Evolutionary conservation across 2,113 vertebrate species (phyloP), one percentile per base, ranked within the genome.

Genomic region (Gasterosteus aculeatus): DNA sequence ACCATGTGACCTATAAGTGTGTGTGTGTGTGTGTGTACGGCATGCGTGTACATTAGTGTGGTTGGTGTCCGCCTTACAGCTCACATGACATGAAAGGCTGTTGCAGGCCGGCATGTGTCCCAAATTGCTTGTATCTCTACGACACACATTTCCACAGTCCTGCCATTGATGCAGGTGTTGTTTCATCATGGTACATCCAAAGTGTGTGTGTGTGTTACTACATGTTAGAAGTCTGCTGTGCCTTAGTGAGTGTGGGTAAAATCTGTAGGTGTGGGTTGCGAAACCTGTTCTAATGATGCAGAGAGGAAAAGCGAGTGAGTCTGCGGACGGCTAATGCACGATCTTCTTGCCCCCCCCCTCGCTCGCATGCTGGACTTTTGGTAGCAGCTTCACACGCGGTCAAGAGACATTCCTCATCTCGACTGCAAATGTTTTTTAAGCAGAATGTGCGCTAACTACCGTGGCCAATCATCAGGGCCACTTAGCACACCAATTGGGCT

Each of bases 131-230:
- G 85, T 82, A 85, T 87, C 73, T 86, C 72, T 41, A 49, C 16
- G 33, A 69, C 65, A 75, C 56, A 4, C 54, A n/a, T 75, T 75
- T 77, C 81, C 72, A 41, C 73, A 68, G 66, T 79, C 51, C 66
- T 84, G 67, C 74, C 77, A 73, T 80, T 89, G 83, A 86, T 90
- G 87, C 78, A 81, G 79, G 87, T 85, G 82, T 81, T 84, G 78
- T 88, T 88, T 88, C 78, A 90, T 92, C 81, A 26, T 74, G 72
- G 63, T 71, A 35, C 49, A 64, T 84, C 72, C 42, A 65, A 70
- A 19, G 59, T 78, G 54, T 63, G 19, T 69, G 69, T 66, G 74
- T 47, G 35, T 61, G 33, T 77, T 72, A 84, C 85, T 60, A 84
- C 67, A 81, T 85, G 85, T 88, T 73, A 85, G 72, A 87, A 87